Conservation (phyloP, 92 coral and sea anemone genomes). For the Porites lobata region DNA sequence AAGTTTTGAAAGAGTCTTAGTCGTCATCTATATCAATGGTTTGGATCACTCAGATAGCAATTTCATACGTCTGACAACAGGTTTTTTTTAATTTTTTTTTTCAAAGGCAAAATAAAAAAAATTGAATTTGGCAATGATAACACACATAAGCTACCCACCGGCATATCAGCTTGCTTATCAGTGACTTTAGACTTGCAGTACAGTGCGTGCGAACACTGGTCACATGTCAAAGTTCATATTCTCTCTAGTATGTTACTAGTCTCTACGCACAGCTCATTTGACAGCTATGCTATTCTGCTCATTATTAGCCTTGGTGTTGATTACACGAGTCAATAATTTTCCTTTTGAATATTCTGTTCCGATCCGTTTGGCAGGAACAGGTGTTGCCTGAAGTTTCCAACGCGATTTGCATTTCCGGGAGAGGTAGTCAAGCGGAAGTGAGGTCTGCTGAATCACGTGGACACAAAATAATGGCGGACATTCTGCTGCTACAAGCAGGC, state of each 20-base stretch:
- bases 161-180: too few species aligned
- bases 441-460: conserved; percentile 68
- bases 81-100: too few species aligned
- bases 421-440: conserved; percentile 51
- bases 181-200: too few species aligned
- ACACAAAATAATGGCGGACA: conserved; percentile 85
- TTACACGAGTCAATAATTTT: conserved; percentile 7
- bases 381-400: not conserved
- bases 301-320: not conserved
- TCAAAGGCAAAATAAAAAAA: too few species aligned
- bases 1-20: too few species aligned
- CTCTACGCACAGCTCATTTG: not conserved
- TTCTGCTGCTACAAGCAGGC: conserved; percentile 17
- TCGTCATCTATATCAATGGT: too few species aligned
- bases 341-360: not conserved
- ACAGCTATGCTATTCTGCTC: not conserved
- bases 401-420: conserved; percentile 32
- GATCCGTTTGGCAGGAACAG: not conserved
- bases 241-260: not conserved
- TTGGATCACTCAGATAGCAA: too few species aligned
- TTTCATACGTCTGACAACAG: too few species aligned
- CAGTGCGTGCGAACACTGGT: not conserved
- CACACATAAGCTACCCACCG: too few species aligned
- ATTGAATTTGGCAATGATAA: too few species aligned
- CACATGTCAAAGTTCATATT: not conserved